A percentile compares a stretch with the other conserved stretches of the same genome.
These are phyloP conservation scores for Valencia hispanica DNA, from an alignment of 2,797 vertebrate genomes.

Conservation along the genomic window DNA sequence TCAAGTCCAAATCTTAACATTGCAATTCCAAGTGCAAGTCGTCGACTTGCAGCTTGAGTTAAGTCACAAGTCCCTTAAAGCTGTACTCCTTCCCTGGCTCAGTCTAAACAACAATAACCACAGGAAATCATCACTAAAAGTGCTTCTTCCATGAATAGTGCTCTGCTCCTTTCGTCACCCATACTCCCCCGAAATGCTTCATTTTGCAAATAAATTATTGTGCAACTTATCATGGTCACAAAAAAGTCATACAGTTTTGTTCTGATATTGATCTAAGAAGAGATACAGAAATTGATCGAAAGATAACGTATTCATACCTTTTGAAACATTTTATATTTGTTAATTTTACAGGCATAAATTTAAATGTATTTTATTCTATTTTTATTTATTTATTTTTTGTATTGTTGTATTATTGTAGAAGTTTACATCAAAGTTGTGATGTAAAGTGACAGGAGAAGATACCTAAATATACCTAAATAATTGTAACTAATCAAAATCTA, in stretches of 20 bases:
- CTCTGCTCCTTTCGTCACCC: too few species aligned
- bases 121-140: too few species aligned
- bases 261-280: neutral
- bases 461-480: neutral
- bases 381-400: too few species aligned
- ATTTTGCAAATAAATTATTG: neutral
- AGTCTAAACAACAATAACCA: neutral
- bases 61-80: too few species aligned
- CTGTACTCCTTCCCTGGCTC: too few species aligned
- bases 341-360: neutral
- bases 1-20: too few species aligned
- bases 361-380: neutral
- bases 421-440: neutral
- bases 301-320: neutral
- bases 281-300: neutral
- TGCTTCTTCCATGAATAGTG: too few species aligned
- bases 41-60: too few species aligned
- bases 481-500: neutral
- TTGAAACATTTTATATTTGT: neutral
- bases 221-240: neutral
- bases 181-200: neutral
- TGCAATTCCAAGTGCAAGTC: too few species aligned
- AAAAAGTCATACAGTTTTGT: neutral
- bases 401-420: too few species aligned
- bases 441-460: neutral